Evolutionary conservation across 1,140 invertebrate genomes (phyloP).

Genomic region (Platorchestia sp.): DNA sequence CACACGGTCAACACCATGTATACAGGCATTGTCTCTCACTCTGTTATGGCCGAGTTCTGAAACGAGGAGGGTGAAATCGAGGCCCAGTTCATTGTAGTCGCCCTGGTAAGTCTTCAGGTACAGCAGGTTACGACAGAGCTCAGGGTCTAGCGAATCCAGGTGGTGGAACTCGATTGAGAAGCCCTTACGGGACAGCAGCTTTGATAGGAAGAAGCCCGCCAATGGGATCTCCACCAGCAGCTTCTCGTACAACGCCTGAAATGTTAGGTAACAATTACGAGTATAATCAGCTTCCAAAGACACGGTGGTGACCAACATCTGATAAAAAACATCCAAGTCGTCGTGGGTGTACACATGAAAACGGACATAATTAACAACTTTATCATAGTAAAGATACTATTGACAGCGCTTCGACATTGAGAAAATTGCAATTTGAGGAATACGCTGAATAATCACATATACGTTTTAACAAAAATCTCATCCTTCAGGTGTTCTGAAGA

Average conservation of each 20-base stretch:
- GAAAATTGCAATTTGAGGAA: too few species aligned
- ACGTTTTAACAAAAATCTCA: too few species aligned
- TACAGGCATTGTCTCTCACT: conserved; percentile 68
- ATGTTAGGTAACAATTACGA: conserved; percentile 65
- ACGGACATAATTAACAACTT: too few species aligned
- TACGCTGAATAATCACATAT: too few species aligned
- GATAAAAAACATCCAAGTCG: not conserved
- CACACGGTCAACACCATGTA: not conserved
- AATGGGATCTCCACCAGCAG: conserved; percentile 93
- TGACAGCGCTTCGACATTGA: too few species aligned
- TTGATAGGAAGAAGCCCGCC: conserved; percentile 92
- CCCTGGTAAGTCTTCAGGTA: conserved; percentile 80
- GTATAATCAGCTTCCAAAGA: conserved; percentile 24
- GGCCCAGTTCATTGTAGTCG: conserved; percentile 74
- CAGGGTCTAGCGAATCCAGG: conserved; percentile 91
- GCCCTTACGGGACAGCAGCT: conserved; percentile 82
- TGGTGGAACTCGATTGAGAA: conserved; percentile 92
- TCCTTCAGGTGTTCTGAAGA: too few species aligned
- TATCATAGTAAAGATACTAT: too few species aligned
- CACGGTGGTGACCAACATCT: not conserved
- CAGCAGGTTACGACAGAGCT: conserved; percentile 90
- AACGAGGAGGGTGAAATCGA: conserved; percentile 94
- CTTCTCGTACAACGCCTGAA: conserved; percentile 93
- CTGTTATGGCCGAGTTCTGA: conserved; percentile 92
- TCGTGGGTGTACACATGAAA: too few species aligned